Evolutionary conservation across 2,888 invertebrate species (phyloP).

Genomic region (Osmoderma eremita): DNA sequence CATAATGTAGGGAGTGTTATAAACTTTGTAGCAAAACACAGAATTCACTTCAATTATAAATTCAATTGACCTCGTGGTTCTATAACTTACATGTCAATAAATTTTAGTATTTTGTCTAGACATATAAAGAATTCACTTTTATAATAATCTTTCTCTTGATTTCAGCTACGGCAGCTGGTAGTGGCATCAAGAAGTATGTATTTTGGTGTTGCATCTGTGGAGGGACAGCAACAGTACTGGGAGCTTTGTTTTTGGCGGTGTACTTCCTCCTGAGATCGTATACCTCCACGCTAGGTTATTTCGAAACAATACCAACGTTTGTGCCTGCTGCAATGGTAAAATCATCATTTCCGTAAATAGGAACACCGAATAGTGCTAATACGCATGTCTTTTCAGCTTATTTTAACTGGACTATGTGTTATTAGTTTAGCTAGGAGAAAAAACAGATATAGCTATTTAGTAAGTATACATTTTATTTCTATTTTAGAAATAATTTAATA

Average conservation of each 20-base stretch:
- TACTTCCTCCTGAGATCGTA: constrained; percentile 82
- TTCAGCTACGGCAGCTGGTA: constrained; percentile 63
- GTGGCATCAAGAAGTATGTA: constrained; percentile 78
- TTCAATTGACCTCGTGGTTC: no score
- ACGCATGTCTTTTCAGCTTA: constrained; percentile 69
- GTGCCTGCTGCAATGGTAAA: constrained; percentile 91
- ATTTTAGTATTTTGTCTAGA: neutral
- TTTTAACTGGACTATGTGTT: constrained; percentile 86
- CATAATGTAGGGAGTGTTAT: no score
- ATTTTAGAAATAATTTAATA: neutral
- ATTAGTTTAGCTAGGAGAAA: constrained; percentile 85
- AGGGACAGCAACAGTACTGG: constrained; percentile 79
- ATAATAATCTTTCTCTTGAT: constrained; percentile 21
- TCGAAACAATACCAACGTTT: constrained; percentile 95
- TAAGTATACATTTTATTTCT: constrained; percentile 65
- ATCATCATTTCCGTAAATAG: neutral
- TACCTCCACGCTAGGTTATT: constrained; percentile 79
- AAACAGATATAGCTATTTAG: constrained; percentile 89
- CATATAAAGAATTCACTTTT: neutral
- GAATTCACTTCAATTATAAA: no score
- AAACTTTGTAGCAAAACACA: no score
- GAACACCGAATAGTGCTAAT: neutral
- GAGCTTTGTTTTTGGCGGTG: constrained; percentile 80
- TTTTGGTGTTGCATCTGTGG: constrained; percentile 87
- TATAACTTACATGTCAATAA: neutral